These are phyloP conservation scores for Agonopterix arenella DNA, from an alignment of 2,888 invertebrate species.

Conservation along the genomic window DNA sequence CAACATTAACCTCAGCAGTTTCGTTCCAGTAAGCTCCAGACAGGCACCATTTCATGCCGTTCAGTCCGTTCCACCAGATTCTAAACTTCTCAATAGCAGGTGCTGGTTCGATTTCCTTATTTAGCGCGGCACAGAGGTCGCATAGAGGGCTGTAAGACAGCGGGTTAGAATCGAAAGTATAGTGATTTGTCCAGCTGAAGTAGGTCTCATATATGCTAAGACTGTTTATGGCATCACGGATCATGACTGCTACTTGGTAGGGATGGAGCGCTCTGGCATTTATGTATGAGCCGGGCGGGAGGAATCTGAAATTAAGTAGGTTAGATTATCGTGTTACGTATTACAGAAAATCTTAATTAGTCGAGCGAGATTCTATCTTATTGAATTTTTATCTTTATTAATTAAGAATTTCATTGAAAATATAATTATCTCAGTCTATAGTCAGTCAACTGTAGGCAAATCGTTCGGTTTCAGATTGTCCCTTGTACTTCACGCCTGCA, in stretches of 20 bases:
- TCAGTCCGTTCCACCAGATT: conserved; percentile 42
- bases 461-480: too few species aligned
- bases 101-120: conserved; percentile 14
- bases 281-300: conserved; percentile 46
- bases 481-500: too few species aligned
- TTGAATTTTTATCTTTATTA: too few species aligned
- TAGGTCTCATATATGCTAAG: conserved; percentile 28
- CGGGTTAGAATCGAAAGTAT: conserved; percentile 15
- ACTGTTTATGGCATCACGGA: conserved; percentile 27
- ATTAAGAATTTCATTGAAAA: too few species aligned
- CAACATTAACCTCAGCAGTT: conserved; percentile 18
- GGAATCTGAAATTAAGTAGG: conserved; percentile 28
- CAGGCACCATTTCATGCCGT: conserved; percentile 40
- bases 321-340: neutral
- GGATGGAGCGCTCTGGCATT: conserved; percentile 40
- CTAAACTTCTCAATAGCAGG: conserved; percentile 32
- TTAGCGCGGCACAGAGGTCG: conserved; percentile 33
- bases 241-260: conserved; percentile 37
- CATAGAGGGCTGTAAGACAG: conserved; percentile 32
- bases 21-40: conserved; percentile 29
- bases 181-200: conserved; percentile 49
- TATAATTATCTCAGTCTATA: too few species aligned
- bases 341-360: neutral
- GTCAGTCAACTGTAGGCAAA: too few species aligned
- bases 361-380: neutral